Conservation (phyloP, 2,797 vertebrate genomes). For the Aphelocoma californica region DNA sequence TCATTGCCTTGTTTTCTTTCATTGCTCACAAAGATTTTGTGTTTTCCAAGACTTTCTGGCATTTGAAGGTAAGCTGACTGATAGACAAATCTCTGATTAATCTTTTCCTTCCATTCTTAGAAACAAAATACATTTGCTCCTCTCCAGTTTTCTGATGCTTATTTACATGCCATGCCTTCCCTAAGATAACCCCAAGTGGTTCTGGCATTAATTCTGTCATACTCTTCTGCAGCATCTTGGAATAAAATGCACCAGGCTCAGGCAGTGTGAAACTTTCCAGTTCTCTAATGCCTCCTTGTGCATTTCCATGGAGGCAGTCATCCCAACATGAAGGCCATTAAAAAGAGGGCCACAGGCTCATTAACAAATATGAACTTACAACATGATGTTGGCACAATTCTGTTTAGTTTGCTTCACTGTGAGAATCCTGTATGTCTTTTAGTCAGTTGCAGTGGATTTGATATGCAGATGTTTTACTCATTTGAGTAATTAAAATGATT, state of each 20-base stretch:
- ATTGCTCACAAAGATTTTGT: background rate
- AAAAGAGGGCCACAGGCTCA: background rate
- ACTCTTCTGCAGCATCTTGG: background rate
- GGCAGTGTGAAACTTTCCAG: background rate
- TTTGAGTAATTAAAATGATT: background rate
- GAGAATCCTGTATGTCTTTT: background rate
- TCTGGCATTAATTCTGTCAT: background rate
- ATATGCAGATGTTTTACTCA: background rate
- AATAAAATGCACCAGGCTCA: background rate
- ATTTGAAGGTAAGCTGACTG: background rate
- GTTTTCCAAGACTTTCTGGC: background rate
- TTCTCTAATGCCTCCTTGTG: background rate
- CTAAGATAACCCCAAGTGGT: background rate
- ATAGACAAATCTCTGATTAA: background rate
- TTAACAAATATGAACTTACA: background rate
- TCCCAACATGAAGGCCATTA: background rate
- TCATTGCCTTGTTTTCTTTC: background rate
- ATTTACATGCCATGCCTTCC: background rate
- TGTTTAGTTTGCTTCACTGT: background rate
- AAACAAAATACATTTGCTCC: background rate
- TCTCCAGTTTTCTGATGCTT: background rate
- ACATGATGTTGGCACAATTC: background rate
- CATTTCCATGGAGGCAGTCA: background rate
- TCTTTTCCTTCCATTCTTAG: background rate
- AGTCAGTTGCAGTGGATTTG: background rate